These are phyloP conservation scores for Bombus balteatus DNA, from an alignment of 1,140 invertebrate genomes.

Conservation along the genomic window DNA sequence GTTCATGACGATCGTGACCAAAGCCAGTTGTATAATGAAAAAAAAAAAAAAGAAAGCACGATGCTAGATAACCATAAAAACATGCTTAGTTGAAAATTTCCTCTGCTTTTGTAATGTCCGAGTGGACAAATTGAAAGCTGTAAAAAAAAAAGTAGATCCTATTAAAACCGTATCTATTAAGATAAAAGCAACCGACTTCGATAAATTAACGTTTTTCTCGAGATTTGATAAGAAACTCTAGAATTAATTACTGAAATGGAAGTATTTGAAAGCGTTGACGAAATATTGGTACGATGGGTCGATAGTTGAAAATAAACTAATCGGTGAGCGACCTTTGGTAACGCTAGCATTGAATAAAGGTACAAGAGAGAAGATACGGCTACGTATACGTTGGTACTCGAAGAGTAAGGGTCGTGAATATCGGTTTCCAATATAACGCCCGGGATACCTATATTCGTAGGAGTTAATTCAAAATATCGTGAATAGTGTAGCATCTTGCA, in stretches of 20 bases:
- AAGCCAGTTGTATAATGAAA: neutral
- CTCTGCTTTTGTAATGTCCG: neutral
- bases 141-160: neutral
- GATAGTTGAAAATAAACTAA: conserved; percentile 27
- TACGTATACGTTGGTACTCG: conserved; percentile 30
- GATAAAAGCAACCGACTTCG: neutral
- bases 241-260: neutral
- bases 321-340: conserved; percentile 13
- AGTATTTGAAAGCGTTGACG: neutral
- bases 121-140: neutral
- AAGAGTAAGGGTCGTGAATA: conserved; percentile 53
- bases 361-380: conserved; percentile 19
- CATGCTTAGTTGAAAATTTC: neutral
- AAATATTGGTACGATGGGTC: neutral
- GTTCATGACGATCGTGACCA: neutral
- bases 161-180: neutral
- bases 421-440: conserved; percentile 66
- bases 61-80: neutral
- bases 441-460: conserved; percentile 43
- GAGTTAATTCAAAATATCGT: conserved; percentile 62
- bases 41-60: neutral
- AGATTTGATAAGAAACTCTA: no score
- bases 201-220: neutral
- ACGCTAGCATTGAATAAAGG: conserved; percentile 13
- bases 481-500: conserved; percentile 18